phyloP scores from a whole-genome alignment of 2,113 vertebrate genomes.

The Collichthys lucidus region DNA sequence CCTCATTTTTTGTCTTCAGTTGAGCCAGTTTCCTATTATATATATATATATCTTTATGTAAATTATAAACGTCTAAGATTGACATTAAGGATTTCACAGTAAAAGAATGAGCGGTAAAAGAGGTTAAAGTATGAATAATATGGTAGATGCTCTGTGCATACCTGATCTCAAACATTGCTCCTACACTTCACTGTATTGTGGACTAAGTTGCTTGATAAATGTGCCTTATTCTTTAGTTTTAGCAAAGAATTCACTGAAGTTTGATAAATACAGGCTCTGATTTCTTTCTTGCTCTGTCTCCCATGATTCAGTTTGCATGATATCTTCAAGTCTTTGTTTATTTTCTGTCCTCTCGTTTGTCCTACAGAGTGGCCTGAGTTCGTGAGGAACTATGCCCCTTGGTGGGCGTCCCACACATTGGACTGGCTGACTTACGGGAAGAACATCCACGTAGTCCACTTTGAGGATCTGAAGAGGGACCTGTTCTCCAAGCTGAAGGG shows the following conservation, averaged over 20 bases:
- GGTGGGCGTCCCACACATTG: slow-evolving; percentile 96
- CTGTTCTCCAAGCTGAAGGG: slow-evolving; percentile 90
- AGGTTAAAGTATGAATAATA: not conserved
- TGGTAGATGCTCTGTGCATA: not conserved
- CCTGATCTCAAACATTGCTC: not conserved
- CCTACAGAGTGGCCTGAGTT: slow-evolving; percentile 96
- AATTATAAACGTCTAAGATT: too few species aligned
- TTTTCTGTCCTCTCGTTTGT: slow-evolving; percentile 6
- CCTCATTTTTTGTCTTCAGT: too few species aligned
- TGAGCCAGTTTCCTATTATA: too few species aligned
- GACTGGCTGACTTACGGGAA: slow-evolving; percentile 95
- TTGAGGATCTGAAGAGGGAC: slow-evolving; percentile 92
- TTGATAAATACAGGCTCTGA: too few species aligned
- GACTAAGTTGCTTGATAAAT: not conserved
- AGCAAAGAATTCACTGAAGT: not conserved
- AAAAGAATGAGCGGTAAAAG: not conserved
- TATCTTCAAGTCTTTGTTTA: not conserved
- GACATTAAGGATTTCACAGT: too few species aligned
- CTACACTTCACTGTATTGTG: not conserved
- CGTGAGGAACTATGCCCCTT: slow-evolving; percentile 94
- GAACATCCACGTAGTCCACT: slow-evolving; percentile 94
- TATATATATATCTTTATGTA: too few species aligned
- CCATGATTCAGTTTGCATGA: not conserved
- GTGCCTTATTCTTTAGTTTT: not conserved
- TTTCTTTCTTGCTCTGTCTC: not conserved